Evolutionary conservation across 2,113 vertebrate genomes (phyloP).

Genomic region (Macrotis lagotis): DNA sequence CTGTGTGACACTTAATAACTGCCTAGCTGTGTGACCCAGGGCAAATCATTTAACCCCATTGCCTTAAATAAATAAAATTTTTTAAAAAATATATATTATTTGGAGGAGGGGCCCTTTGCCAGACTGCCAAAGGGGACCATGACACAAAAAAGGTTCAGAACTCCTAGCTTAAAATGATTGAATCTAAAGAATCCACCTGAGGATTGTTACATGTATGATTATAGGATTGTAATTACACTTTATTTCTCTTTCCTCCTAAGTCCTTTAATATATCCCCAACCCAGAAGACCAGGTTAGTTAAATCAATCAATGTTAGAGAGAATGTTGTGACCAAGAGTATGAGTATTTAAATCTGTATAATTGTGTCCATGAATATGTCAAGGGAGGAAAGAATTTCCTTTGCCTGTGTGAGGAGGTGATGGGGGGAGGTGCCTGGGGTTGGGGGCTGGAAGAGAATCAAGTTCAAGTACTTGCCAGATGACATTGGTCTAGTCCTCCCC

Average conservation of each 20-base stretch:
- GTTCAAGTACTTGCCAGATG: neutral
- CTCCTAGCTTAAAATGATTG: neutral
- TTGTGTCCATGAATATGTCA: neutral
- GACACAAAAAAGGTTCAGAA: neutral
- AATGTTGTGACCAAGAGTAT: neutral
- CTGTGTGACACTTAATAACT: no score
- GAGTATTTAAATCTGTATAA: neutral
- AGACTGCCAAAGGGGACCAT: no score
- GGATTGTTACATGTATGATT: no score
- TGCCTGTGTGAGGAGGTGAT: neutral
- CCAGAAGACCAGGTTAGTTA: neutral
- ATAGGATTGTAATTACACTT: neutral
- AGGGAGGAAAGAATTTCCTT: neutral
- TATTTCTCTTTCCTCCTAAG: neutral
- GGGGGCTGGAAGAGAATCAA: neutral
- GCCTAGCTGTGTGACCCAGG: no score
- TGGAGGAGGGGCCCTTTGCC: neutral
- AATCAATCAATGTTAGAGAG: neutral
- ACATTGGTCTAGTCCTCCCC: neutral
- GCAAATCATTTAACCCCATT: no score
- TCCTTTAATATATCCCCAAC: neutral
- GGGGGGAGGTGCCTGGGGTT: neutral
- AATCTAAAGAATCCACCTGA: neutral
- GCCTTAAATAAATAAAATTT: no score
- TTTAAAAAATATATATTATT: no score